Conservation (phyloP, 2,888 invertebrate species). For the Eupithecia inturbata region DNA sequence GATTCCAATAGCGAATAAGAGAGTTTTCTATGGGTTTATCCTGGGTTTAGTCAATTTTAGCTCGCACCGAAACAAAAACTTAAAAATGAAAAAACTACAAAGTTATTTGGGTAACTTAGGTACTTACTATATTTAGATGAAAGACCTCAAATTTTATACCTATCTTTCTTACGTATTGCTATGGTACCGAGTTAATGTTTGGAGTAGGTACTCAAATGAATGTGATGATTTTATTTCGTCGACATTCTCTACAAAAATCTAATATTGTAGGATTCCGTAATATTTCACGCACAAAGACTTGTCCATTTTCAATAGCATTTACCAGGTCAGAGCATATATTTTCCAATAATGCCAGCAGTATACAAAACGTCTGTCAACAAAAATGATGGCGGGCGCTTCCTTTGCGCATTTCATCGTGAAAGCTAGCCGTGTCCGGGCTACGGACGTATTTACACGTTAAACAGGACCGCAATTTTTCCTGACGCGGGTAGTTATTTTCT, state of each 20-base stretch:
- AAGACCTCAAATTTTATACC: no score
- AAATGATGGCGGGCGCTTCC: slow-evolving; percentile 31
- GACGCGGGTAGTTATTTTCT: neutral
- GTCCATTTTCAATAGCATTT: slow-evolving; percentile 33
- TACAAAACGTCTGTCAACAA: slow-evolving; percentile 35
- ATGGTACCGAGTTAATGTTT: no score
- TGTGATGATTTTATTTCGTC: neutral
- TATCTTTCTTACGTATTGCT: no score
- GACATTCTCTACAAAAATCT: neutral
- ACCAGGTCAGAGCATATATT: slow-evolving; percentile 29
- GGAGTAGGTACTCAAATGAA: neutral
- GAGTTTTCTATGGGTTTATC: no score
- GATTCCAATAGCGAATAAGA: no score
- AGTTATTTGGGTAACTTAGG: no score
- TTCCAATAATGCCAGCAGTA: slow-evolving; percentile 23
- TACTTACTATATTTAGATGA: no score
- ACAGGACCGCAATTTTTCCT: neutral
- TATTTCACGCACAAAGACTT: slow-evolving; percentile 17
- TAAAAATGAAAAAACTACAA: neutral
- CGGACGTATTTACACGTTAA: slow-evolving; percentile 10
- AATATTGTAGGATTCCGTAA: slow-evolving; percentile 1
- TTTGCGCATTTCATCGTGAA: slow-evolving; percentile 35
- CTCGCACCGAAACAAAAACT: no score
- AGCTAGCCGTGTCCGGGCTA: slow-evolving; percentile 28
- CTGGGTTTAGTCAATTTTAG: no score